These are phyloP conservation scores for Diuraphis noxia DNA, from an alignment of 1,140 invertebrate genomes.

Conservation along the genomic window DNA sequence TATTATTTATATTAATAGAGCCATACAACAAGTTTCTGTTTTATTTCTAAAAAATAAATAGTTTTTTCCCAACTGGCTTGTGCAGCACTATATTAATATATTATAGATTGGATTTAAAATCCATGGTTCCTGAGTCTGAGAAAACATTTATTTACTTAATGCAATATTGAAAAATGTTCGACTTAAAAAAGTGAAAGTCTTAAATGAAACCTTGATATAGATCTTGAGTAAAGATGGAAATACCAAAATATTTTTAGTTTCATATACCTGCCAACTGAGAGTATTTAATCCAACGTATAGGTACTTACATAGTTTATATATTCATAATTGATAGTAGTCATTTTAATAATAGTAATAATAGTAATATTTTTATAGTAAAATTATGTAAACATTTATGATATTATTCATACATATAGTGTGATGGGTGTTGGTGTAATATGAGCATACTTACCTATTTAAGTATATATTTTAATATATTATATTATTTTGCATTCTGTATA, in stretches of 20 bases:
- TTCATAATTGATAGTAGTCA: background rate
- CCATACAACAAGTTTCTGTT: background rate
- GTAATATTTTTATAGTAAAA: no score
- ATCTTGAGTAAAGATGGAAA: background rate
- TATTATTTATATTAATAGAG: background rate
- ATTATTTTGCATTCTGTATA: no score
- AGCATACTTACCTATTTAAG: no score
- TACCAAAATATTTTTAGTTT: background rate
- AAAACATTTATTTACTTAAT: background rate
- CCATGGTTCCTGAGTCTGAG: background rate
- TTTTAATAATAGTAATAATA: background rate
- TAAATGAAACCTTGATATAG: background rate
- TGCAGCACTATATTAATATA: background rate
- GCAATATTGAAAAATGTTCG: background rate
- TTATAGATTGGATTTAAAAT: background rate
- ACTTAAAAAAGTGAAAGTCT: background rate
- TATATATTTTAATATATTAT: no score
- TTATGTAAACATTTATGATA: no score
- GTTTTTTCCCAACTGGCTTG: background rate
- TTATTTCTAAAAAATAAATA: background rate
- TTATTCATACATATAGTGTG: no score
- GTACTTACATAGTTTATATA: background rate
- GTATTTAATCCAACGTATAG: background rate
- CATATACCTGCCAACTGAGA: background rate
- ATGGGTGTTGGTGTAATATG: no score